A percentile compares a stretch with the other conserved stretches of the same genome.
phyloP scores from a whole-genome alignment of 64 coral and sea anemone species.

The Pocillopora verrucosa region DNA sequence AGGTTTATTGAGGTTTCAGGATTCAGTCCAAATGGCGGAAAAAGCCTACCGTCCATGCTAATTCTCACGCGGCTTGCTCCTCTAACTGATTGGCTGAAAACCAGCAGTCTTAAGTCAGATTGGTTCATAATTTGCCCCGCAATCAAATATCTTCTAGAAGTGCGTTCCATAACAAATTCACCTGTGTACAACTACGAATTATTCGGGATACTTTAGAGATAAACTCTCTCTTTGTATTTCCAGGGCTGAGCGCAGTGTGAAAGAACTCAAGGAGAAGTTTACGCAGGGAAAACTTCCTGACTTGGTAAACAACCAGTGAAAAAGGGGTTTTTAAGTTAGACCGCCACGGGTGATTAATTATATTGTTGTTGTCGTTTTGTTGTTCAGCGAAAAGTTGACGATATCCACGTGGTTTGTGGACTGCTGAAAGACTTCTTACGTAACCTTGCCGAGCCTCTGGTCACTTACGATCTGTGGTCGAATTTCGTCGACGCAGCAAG shows the following conservation, averaged over 20 bases:
- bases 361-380: neutral
- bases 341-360: neutral
- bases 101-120: no score
- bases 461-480: constrained; percentile 81
- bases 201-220: neutral
- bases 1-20: no score
- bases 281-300: constrained; percentile 77
- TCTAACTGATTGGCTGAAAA: no score
- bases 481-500: constrained; percentile 86
- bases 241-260: constrained; percentile 78
- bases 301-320: constrained; percentile 55
- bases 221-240: neutral
- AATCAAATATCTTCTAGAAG: no score
- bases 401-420: constrained; percentile 94
- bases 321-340: neutral
- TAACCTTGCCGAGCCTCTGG: constrained; percentile 83
- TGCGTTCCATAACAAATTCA: no score
- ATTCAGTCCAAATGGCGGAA: no score
- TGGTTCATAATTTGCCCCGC: no score
- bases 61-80: no score
- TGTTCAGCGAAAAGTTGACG: constrained; percentile 62
- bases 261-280: constrained; percentile 90
- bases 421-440: constrained; percentile 92
- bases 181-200: no score
- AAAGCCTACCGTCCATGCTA: no score